Evolutionary conservation across 1,140 invertebrate species (phyloP).

Genomic region (Sitophilus oryzae): DNA sequence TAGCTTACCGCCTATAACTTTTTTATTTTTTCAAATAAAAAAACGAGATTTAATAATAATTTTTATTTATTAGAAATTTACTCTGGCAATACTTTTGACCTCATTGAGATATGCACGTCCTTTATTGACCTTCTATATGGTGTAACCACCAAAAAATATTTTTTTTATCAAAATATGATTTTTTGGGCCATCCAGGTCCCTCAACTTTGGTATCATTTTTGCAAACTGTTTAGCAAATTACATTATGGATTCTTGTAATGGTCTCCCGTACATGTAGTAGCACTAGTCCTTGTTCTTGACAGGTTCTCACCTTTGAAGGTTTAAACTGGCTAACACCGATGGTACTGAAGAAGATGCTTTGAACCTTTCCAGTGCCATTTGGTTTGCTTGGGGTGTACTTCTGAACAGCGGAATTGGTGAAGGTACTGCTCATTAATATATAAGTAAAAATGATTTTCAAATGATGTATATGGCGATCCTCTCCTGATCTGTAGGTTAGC

Average conservation of each 20-base stretch:
- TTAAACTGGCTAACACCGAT: conserved; percentile 80
- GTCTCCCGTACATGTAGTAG: conserved; percentile 97
- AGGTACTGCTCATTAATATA: conserved; percentile 51
- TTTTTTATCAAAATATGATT: too few relatives aligned
- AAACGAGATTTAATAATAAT: too few relatives aligned
- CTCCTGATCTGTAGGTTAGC: too few relatives aligned
- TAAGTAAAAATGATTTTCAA: too few relatives aligned
- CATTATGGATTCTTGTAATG: conserved; percentile 97
- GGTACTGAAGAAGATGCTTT: conserved; percentile 95
- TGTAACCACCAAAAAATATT: too few relatives aligned
- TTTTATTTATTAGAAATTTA: too few relatives aligned
- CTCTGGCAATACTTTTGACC: too few relatives aligned
- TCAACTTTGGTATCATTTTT: conserved; percentile 97
- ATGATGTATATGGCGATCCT: too few relatives aligned
- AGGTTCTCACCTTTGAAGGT: conserved; percentile 95
- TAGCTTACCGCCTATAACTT: too few relatives aligned
- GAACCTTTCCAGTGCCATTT: conserved; percentile 96
- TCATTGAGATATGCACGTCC: too few relatives aligned
- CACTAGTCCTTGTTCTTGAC: conserved; percentile 90
- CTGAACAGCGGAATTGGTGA: conserved; percentile 98
- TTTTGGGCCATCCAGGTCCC: conserved; percentile 77
- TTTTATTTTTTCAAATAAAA: too few relatives aligned
- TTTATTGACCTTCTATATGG: too few relatives aligned
- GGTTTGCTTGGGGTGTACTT: conserved; percentile 99
- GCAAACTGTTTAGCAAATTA: conserved; percentile 98